phyloP scores from a whole-genome alignment of 2,113 vertebrate genomes.

The Equus przewalskii region DNA sequence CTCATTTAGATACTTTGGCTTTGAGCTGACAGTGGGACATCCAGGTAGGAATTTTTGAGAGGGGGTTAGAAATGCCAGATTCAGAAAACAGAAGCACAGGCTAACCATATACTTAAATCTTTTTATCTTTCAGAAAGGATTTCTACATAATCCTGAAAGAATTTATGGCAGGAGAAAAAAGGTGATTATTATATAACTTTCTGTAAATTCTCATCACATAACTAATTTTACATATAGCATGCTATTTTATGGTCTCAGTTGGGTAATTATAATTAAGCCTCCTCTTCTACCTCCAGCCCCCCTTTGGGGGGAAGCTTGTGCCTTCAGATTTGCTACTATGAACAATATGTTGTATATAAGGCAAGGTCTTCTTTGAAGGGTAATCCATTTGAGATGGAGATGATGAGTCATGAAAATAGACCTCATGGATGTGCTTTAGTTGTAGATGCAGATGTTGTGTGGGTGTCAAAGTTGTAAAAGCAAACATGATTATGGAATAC shows the following conservation, averaged over 20 bases:
- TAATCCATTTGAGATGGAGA: background rate
- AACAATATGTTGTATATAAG: background rate
- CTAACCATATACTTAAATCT: background rate
- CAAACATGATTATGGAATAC: background rate
- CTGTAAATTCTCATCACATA: background rate
- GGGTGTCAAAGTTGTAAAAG: background rate
- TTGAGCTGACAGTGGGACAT: background rate
- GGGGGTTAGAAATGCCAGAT: background rate
- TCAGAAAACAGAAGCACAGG: background rate
- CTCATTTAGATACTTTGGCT: background rate
- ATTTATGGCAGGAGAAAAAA: background rate
- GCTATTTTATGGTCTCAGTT: background rate
- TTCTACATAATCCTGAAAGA: background rate
- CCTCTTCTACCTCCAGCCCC: no score
- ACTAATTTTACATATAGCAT: background rate
- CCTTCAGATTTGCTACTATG: background rate
- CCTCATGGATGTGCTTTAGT: background rate
- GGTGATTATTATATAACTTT: conserved; percentile 55
- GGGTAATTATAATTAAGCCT: background rate
- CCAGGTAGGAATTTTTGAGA: background rate
- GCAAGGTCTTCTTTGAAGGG: background rate
- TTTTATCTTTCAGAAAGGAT: conserved; percentile 61
- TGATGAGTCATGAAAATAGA: background rate
- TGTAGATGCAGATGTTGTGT: background rate
- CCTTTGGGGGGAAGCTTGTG: background rate